Evolutionary conservation across 2,113 vertebrate genomes (phyloP).

Genomic region (Genyomyrus donnyi): DNA sequence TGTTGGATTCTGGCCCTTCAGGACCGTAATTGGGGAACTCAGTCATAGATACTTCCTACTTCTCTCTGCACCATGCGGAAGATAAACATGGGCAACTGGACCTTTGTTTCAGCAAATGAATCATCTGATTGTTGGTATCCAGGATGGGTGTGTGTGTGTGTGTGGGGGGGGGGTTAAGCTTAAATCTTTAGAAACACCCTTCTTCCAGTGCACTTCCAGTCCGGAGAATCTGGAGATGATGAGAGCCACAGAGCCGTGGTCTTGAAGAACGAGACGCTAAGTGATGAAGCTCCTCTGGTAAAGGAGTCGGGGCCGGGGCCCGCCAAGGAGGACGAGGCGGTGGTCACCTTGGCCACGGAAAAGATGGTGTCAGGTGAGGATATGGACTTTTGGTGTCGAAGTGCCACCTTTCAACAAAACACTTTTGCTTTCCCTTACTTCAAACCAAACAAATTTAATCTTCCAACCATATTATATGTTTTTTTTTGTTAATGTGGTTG

Average conservation of each 20-base stretch:
- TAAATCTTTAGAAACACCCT: not conserved
- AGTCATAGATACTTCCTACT: not conserved
- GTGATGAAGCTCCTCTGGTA: constrained; percentile 29
- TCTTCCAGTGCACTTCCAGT: not conserved
- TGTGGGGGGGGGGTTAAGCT: not conserved
- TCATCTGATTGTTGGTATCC: not conserved
- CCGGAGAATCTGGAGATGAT: constrained; percentile 41
- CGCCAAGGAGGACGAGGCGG: constrained; percentile 17
- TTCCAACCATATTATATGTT: not conserved
- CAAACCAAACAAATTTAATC: not conserved
- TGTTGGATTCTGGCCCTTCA: not conserved
- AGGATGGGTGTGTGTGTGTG: too few relatives aligned
- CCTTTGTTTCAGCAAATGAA: not conserved
- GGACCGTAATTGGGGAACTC: not conserved
- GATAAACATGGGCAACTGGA: not conserved
- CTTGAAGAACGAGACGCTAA: constrained; percentile 32
- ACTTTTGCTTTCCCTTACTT: not conserved
- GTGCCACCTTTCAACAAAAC: not conserved
- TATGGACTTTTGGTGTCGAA: not conserved
- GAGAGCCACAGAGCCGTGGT: constrained; percentile 20
- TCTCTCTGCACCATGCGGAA: not conserved
- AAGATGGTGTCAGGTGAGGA: constrained; percentile 77
- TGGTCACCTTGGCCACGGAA: constrained; percentile 54
- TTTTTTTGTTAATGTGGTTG: not conserved
- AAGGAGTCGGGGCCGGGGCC: not conserved